phyloP scores from a whole-genome alignment of 2,113 vertebrate genomes.

The Nematolebias whitei region DNA sequence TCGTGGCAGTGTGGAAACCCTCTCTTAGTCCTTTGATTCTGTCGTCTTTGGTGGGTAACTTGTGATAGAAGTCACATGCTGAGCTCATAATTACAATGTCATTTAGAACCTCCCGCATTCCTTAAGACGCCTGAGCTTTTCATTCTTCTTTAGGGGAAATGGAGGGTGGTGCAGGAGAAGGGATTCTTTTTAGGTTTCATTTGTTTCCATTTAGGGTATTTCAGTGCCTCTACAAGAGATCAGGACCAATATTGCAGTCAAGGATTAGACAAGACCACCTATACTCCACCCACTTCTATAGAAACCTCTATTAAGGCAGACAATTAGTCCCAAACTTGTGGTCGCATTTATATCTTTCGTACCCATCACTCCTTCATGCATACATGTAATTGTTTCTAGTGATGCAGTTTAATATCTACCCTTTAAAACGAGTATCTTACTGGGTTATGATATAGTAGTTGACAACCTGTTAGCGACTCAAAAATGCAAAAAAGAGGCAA shows the following conservation, averaged over 20 bases:
- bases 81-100: slow-evolving; percentile 33
- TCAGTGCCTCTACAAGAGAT: slow-evolving; percentile 46
- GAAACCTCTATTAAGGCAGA: slow-evolving; percentile 52
- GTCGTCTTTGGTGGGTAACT: neutral
- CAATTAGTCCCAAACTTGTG: slow-evolving; percentile 44
- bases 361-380: neutral
- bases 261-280: slow-evolving; percentile 50
- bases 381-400: too few species aligned
- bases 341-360: slow-evolving; percentile 24
- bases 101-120: slow-evolving; percentile 15
- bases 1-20: neutral
- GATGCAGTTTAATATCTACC: too few species aligned
- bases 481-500: too few species aligned
- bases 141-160: neutral
- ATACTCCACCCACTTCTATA: slow-evolving; percentile 37
- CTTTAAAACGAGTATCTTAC: too few species aligned
- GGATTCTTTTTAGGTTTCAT: slow-evolving; percentile 26
- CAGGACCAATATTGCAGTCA: slow-evolving; percentile 49
- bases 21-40: slow-evolving; percentile 1
- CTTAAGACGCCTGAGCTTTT: slow-evolving; percentile 17
- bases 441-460: too few species aligned
- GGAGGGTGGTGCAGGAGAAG: neutral
- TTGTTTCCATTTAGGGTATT: slow-evolving; percentile 39
- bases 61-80: slow-evolving; percentile 31
- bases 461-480: too few species aligned